Evolutionary conservation across 2,888 invertebrate species (phyloP).

Genomic region (Mantis religiosa): DNA sequence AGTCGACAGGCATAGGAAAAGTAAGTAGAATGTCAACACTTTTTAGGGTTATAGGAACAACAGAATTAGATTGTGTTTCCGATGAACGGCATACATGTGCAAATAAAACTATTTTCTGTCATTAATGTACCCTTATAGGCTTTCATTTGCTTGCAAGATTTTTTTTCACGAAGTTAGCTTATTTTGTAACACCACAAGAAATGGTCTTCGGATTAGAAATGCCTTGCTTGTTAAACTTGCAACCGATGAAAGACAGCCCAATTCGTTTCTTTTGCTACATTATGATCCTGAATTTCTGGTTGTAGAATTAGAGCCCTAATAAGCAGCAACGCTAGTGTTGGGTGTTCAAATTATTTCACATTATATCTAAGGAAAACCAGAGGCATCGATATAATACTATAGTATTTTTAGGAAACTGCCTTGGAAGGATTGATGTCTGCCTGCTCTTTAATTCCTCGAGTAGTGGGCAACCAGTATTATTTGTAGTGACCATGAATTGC

Average conservation of each 20-base stretch:
- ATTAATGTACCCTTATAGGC: too few species aligned
- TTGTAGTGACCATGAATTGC: background rate
- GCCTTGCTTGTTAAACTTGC: background rate
- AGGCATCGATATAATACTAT: background rate
- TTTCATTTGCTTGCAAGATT: too few species aligned
- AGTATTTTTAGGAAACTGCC: background rate
- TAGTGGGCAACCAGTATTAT: background rate
- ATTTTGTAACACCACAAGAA: too few species aligned
- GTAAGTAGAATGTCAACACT: too few species aligned
- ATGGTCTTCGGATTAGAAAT: too few species aligned
- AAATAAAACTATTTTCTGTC: too few species aligned
- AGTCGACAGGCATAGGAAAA: too few species aligned
- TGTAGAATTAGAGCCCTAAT: background rate
- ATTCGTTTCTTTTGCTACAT: background rate
- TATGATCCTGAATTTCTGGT: background rate
- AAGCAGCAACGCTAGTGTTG: background rate
- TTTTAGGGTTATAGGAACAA: too few species aligned
- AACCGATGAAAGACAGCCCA: background rate
- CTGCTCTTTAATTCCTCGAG: background rate
- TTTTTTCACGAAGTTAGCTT: too few species aligned
- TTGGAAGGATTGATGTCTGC: background rate
- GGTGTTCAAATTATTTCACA: background rate
- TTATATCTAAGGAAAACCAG: background rate
- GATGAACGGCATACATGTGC: too few species aligned
- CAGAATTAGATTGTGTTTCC: too few species aligned